A percentile compares a stretch with the other conserved stretches of the same genome.
Conservation (phyloP, 2,113 vertebrate species). For the Eulemur macaco region DNA sequence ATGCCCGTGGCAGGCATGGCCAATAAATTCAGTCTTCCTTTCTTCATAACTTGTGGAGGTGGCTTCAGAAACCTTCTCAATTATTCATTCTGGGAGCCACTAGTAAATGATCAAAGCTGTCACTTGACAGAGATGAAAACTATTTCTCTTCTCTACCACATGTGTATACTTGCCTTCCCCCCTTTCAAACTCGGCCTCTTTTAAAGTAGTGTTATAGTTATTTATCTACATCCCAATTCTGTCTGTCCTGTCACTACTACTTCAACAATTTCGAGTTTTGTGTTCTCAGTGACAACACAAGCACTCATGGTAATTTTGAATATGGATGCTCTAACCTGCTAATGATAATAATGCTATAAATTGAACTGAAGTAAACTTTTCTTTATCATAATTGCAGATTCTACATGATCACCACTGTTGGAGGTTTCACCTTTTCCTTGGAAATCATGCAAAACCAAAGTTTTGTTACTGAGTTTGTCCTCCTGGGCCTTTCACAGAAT, state of each 20-base stretch:
- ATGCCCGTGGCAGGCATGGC: background rate
- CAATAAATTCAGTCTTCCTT: background rate
- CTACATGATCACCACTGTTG: background rate
- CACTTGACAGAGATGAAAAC: background rate
- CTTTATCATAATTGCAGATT: background rate
- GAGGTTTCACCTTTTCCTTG: background rate
- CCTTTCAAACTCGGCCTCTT: background rate
- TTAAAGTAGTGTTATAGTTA: background rate
- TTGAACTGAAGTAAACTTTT: background rate
- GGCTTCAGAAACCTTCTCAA: background rate
- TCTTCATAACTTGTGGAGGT: background rate
- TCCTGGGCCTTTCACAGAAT: constrained; percentile 64
- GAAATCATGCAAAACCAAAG: constrained; percentile 64
- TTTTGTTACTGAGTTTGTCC: constrained; percentile 53
- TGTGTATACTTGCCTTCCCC: background rate
- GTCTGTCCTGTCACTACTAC: too few species aligned
- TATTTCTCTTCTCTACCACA: too few species aligned
- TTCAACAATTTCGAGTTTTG: background rate
- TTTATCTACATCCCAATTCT: rapidly evolving
- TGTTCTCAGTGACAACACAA: background rate
- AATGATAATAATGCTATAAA: background rate
- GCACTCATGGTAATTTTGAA: background rate
- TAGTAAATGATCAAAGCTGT: background rate
- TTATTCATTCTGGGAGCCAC: background rate
- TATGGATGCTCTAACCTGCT: rapidly evolving